phyloP scores from a whole-genome alignment of 2,797 vertebrate species.

The Glossophaga mutica region DNA sequence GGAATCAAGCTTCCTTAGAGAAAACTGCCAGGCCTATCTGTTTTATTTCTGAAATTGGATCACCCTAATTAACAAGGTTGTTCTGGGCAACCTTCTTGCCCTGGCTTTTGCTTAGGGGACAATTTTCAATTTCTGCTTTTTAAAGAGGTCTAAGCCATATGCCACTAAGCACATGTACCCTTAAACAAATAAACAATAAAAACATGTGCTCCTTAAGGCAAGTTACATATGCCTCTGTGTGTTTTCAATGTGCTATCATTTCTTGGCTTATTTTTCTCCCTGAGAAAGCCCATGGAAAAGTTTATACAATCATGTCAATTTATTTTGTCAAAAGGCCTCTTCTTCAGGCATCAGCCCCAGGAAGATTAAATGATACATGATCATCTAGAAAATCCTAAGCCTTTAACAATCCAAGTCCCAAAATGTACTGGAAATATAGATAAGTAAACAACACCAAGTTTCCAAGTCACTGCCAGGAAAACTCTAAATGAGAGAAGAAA shows the following conservation, averaged over 20 bases:
- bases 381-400: neutral
- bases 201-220: neutral
- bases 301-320: neutral
- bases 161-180: neutral
- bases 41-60: constrained; percentile 14
- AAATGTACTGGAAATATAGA: constrained; percentile 67
- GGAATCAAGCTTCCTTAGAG: neutral
- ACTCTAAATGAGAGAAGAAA: constrained; percentile 19
- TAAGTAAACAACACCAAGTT: constrained; percentile 67
- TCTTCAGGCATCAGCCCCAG: neutral
- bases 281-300: neutral
- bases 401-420: constrained; percentile 50
- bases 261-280: neutral
- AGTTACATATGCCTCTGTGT: neutral
- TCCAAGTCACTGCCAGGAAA: constrained; percentile 66
- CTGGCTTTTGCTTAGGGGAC: neutral
- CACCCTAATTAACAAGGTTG: constrained; percentile 16
- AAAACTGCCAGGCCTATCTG: neutral
- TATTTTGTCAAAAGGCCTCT: neutral
- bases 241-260: neutral
- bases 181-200: neutral
- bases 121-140: neutral
- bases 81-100: neutral
- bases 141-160: neutral
- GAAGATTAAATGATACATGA: constrained; percentile 11